Evolutionary conservation across 2,113 vertebrate genomes (phyloP).

Genomic region (Nesoenas mayeri): DNA sequence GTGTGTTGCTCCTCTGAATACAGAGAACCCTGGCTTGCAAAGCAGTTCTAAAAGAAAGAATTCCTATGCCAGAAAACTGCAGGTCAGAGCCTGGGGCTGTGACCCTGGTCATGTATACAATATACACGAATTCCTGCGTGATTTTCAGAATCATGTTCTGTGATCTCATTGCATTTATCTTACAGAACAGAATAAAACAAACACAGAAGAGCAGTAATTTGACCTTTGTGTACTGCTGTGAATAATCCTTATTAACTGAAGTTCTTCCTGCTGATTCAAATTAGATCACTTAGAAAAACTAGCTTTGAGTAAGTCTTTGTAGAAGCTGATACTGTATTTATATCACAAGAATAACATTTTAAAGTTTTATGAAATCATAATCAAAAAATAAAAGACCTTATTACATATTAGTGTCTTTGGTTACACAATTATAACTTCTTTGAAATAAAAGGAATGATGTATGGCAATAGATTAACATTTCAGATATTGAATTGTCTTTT

Average conservation of each 20-base stretch:
- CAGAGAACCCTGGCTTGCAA: background rate
- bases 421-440: background rate
- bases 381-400: background rate
- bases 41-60: background rate
- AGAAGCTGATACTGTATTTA: background rate
- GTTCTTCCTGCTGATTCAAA: background rate
- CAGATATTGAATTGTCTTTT: background rate
- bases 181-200: background rate
- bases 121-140: background rate
- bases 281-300: background rate
- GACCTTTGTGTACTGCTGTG: background rate
- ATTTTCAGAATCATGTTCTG: background rate
- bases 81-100: background rate
- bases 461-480: background rate
- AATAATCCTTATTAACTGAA: background rate
- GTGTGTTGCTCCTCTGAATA: background rate
- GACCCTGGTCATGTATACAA: background rate
- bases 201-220: background rate
- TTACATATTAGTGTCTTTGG: background rate
- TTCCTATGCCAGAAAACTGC: background rate
- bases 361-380: background rate
- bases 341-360: background rate
- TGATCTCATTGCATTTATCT: background rate
- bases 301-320: background rate
- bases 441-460: background rate